Percentiles rank a stretch among this genome's conserved stretches.
Conservation (phyloP, 2,797 vertebrate species). For the Xyrichtys novacula region DNA sequence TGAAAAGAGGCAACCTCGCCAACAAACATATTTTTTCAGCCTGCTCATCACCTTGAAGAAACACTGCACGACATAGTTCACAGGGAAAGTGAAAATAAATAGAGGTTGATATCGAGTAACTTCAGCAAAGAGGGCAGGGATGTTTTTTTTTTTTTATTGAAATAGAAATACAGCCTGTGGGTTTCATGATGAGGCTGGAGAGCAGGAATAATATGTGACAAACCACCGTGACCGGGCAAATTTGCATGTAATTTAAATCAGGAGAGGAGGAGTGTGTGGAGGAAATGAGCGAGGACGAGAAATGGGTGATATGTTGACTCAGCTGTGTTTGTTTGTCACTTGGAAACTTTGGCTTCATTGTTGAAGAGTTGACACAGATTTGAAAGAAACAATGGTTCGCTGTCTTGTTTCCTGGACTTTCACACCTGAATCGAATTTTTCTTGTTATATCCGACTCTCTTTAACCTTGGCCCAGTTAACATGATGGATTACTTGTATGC, state of each 20-base stretch:
- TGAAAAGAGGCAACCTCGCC: conserved; percentile 35
- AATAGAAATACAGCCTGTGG: not conserved
- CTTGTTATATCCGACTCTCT: not conserved
- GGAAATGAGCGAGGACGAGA: conserved; percentile 1
- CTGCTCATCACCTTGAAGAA: conserved; percentile 37
- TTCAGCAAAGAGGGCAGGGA: conserved; percentile 10
- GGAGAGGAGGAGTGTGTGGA: not conserved
- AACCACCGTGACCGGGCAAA: conserved; percentile 13
- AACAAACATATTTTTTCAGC: conserved; percentile 67
- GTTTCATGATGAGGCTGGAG: not conserved
- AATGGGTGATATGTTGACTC: not conserved
- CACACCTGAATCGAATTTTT: not conserved
- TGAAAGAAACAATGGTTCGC: not conserved
- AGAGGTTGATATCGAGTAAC: conserved; percentile 25
- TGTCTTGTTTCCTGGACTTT: conserved; percentile 2
- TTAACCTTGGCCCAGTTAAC: not conserved
- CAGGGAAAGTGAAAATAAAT: conserved; percentile 58
- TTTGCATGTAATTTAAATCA: conserved; percentile 53
- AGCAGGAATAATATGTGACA: not conserved
- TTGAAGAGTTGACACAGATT: not conserved
- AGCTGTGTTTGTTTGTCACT: conserved; percentile 19
- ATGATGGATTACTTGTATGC: not conserved
- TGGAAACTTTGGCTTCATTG: conserved; percentile 2
- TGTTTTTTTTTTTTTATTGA: not conserved
- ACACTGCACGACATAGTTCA: conserved; percentile 35